Evolutionary conservation across 2,797 vertebrate genomes (phyloP).

Genomic region (Labroides dimidiatus): DNA sequence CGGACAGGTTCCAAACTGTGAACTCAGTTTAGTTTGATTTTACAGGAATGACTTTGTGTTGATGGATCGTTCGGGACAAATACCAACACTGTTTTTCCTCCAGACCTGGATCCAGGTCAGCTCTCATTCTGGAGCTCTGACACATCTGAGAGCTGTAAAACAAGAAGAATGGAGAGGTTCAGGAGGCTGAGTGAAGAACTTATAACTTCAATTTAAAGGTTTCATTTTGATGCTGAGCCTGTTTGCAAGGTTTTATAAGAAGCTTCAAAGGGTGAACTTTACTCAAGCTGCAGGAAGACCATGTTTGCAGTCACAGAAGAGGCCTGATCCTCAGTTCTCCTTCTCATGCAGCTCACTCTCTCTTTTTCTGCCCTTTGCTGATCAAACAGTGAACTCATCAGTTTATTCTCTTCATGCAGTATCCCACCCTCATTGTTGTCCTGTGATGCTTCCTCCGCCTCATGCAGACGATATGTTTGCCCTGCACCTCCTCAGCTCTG

Average conservation of each 20-base stretch:
- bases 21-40: conserved; percentile 33
- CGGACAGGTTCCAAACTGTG: conserved; percentile 26
- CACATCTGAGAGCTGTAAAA: conserved; percentile 72
- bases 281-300: background rate
- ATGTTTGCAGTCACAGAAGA: too few species aligned
- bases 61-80: conserved; percentile 50
- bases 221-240: conserved; percentile 45
- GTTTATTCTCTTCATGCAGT: too few species aligned
- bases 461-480: too few species aligned
- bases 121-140: conserved; percentile 26
- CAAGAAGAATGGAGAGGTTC: conserved; percentile 38
- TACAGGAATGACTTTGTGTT: conserved; percentile 44
- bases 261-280: conserved; percentile 24
- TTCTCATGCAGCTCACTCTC: too few species aligned
- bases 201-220: conserved; percentile 55
- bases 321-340: too few species aligned
- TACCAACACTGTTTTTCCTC: conserved; percentile 47
- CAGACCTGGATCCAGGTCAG: conserved; percentile 43
- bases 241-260: conserved; percentile 50
- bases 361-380: too few species aligned
- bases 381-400: too few species aligned
- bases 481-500: too few species aligned
- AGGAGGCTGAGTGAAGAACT: conserved; percentile 58
- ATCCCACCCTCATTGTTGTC: too few species aligned
- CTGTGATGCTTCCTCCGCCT: too few species aligned